Percentiles rank a stretch among this genome's conserved stretches.
phyloP scores from a whole-genome alignment of 2,888 invertebrate genomes.

The Diarsia dahlii region DNA sequence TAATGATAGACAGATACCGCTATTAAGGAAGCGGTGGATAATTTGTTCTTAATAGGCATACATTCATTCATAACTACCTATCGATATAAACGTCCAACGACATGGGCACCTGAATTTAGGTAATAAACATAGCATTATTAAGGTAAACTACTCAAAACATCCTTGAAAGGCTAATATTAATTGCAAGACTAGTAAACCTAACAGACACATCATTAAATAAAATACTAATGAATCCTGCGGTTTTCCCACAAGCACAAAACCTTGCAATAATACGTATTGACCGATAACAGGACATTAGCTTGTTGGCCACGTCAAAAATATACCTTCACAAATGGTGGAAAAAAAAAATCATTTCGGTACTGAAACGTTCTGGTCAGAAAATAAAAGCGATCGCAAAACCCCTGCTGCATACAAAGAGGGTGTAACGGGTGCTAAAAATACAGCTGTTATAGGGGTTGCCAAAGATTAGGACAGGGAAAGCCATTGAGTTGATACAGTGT shows the following conservation, averaged over 20 bases:
- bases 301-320: slow-evolving; percentile 1
- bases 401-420: slow-evolving; percentile 24
- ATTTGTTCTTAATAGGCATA: slow-evolving; percentile 3
- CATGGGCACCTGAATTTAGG: background rate
- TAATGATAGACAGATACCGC: slow-evolving; percentile 37
- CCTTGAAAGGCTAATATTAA: background rate
- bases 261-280: background rate
- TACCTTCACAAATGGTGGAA: background rate
- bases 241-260: slow-evolving; percentile 41
- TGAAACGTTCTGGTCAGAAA: slow-evolving; percentile 26
- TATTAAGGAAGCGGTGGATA: slow-evolving; percentile 32
- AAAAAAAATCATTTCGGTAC: slow-evolving; percentile 36
- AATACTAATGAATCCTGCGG: slow-evolving; percentile 17
- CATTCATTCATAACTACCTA: background rate
- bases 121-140: background rate
- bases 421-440: slow-evolving; percentile 34
- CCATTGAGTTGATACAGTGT: slow-evolving; percentile 29
- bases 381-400: slow-evolving; percentile 17
- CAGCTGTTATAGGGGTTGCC: slow-evolving; percentile 25
- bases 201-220: slow-evolving; percentile 7
- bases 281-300: slow-evolving; percentile 27
- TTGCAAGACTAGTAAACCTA: slow-evolving; percentile 22
- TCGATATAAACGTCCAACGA: background rate
- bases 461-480: slow-evolving; percentile 27
- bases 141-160: slow-evolving; percentile 28